Evolutionary conservation across 2,113 vertebrate genomes (phyloP).

Genomic region (Reinhardtius hippoglossoides): DNA sequence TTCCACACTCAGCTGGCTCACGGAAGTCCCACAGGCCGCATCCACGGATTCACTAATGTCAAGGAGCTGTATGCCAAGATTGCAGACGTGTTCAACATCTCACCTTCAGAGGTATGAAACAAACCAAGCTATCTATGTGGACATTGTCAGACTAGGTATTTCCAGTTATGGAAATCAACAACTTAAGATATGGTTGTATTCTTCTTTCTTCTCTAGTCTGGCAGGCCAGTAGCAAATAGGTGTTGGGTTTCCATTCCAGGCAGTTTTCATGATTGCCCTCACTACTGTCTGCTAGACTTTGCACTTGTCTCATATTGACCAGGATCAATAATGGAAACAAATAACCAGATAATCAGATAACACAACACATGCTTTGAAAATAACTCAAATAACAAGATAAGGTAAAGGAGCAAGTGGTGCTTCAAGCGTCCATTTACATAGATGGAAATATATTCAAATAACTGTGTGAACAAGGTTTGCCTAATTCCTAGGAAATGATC

Average conservation of each 20-base stretch:
- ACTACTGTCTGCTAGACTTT: slow-evolving; percentile 46
- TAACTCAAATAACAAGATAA: not conserved
- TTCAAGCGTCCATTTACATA: too few relatives aligned
- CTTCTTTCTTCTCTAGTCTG: slow-evolving; percentile 5
- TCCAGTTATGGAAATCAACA: slow-evolving; percentile 1
- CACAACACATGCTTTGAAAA: not conserved
- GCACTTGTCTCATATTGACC: slow-evolving; percentile 22
- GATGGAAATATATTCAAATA: too few relatives aligned
- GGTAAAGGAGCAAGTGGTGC: not conserved
- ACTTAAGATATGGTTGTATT: too few relatives aligned
- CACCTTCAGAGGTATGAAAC: slow-evolving; percentile 91
- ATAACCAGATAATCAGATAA: slow-evolving; percentile 28
- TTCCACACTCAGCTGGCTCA: slow-evolving; percentile 98
- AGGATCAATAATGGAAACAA: slow-evolving; percentile 50
- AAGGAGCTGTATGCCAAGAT: slow-evolving; percentile 97
- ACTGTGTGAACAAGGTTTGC: too few relatives aligned
- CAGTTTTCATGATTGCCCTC: slow-evolving; percentile 52
- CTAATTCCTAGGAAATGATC: too few relatives aligned
- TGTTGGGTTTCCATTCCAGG: slow-evolving; percentile 53
- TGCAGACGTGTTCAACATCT: slow-evolving; percentile 94
- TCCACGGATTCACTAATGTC: slow-evolving; percentile 97
- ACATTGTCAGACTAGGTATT: not conserved
- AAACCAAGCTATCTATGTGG: not conserved
- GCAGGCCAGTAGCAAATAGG: slow-evolving; percentile 15
- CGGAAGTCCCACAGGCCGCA: slow-evolving; percentile 92